Conservation (phyloP, 2,888 invertebrate species). For the Nomada goodeniana region DNA sequence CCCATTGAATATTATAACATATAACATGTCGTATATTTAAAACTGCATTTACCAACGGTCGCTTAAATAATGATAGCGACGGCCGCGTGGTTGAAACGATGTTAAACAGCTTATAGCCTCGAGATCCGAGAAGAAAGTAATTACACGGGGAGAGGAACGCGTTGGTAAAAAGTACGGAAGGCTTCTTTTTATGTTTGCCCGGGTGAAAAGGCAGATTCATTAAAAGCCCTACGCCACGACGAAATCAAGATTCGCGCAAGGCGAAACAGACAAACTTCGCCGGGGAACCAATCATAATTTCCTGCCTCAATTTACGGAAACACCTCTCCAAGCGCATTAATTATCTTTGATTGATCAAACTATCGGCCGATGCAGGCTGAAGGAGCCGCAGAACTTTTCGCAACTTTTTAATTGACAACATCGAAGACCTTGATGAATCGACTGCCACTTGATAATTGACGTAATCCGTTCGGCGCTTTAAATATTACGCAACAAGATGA, state of each 20-base stretch:
- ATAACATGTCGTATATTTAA: not conserved
- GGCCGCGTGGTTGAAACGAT: constrained; percentile 16
- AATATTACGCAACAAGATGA: constrained; percentile 11
- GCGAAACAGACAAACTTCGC: constrained; percentile 5
- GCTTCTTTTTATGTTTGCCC: constrained; percentile 13
- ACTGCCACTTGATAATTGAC: constrained; percentile 55
- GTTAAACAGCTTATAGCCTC: constrained; percentile 30
- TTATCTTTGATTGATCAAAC: constrained; percentile 20
- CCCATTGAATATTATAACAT: too few species aligned
- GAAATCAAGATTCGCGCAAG: constrained; percentile 22
- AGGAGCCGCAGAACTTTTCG: constrained; percentile 7
- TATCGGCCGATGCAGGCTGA: constrained; percentile 12
- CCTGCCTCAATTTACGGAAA: constrained; percentile 6
- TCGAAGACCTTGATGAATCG: constrained; percentile 48
- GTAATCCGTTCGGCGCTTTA: constrained; percentile 37
- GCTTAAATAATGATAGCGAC: not conserved
- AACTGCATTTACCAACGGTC: not conserved
- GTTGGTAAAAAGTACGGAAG: not conserved
- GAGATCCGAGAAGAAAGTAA: constrained; percentile 36
- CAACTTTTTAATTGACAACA: constrained; percentile 64
- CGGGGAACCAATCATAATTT: constrained; percentile 1
- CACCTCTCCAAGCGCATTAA: constrained; percentile 29
- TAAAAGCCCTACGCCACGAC: constrained; percentile 10
- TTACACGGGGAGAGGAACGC: constrained; percentile 11
- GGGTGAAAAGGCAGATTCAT: constrained; percentile 23